Conservation (phyloP, 2,888 invertebrate genomes). For the Blastobasis adustella region DNA sequence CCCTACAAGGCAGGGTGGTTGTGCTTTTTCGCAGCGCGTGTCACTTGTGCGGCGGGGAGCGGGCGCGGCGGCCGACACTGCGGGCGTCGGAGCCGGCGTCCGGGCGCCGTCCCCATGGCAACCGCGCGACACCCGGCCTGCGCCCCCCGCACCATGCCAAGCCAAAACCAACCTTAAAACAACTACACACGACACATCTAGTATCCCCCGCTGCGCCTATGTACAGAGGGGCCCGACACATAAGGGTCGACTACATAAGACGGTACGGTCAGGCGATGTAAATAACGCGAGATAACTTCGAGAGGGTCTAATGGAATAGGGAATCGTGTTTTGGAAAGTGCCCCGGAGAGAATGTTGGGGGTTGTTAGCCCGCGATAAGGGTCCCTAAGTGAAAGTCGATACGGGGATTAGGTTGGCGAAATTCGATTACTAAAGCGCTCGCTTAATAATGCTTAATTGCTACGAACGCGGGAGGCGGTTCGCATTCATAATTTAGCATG, state of each 20-base stretch:
- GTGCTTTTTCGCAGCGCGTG: constrained; percentile 73
- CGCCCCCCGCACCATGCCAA: constrained; percentile 26
- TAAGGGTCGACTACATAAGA: constrained; percentile 68
- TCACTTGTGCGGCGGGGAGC: constrained; percentile 69
- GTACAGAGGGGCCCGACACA: constrained; percentile 42
- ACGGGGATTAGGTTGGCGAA: constrained; percentile 50
- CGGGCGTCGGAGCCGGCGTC: constrained; percentile 77
- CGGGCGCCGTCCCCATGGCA: constrained; percentile 76
- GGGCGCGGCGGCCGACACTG: constrained; percentile 69
- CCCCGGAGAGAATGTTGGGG: constrained; percentile 64
- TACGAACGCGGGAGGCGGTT: neutral
- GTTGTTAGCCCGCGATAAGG: constrained; percentile 49
- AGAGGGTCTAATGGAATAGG: constrained; percentile 73
- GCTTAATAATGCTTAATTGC: constrained; percentile 29
- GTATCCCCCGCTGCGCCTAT: constrained; percentile 34
- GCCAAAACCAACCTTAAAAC: constrained; percentile 41
- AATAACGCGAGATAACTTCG: constrained; percentile 72
- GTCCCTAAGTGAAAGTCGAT: constrained; percentile 64
- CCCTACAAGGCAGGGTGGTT: constrained; percentile 53
- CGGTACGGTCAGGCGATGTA: constrained; percentile 72
- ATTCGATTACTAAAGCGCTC: constrained; percentile 57
- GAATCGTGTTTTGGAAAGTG: constrained; percentile 70
- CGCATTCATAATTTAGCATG: constrained; percentile 1
- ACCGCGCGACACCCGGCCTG: constrained; percentile 73
- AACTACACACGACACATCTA: constrained; percentile 28